Base-by-base conservation (phyloP, 2,113 vertebrate genomes). In the Cranoglanis bouderius region DNA sequence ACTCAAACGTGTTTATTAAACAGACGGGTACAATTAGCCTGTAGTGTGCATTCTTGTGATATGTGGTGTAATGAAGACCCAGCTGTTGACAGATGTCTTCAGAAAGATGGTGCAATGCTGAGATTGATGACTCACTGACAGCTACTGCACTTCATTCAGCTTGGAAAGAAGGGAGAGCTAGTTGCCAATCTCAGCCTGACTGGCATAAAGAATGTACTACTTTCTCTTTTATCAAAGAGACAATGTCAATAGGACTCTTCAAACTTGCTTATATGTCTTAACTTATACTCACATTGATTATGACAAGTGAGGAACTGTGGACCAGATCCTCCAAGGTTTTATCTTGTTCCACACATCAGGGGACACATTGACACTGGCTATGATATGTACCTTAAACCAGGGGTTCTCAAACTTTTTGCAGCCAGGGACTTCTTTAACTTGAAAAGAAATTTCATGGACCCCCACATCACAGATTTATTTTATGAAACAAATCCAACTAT, bases 211-310 rank as follows among this genome's bases (percentile, higher is more conserved):
- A 63, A 85, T 86, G 78, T 14, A 3, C 14, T 43, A 49, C 67
- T 51, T 46, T 63, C 82, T 84, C 18, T 51, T 77, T 78, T 90
- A 67, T 51, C 4, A 65, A 88, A 93, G 61, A 91, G 91, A 88
- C 90, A 92, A 84, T 75, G 87, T 84, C 92, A 90, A 84, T 80
- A 89, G 85, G 77, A 87, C 74, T 91, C 35, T 89, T 86, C 67
- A 90, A 88, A 85, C 91, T 89, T 89, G 85, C 92, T 93, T 87
- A 89, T 88, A 78, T 88, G 84, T 89, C 67, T 43, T 91, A 92
- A 94, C 90, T 93, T 92, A 32, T 91, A 93, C 92, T 93, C 85
- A 57, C 82, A 94, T 94, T 80, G 92, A 95, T 94, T 85, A 61
- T 75, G 81, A 90, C 81, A 92, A 91, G 75, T 83, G 80, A 82